These are phyloP conservation scores for Nomada lathburiana DNA, from an alignment of 2,888 invertebrate species.

Conservation along the genomic window DNA sequence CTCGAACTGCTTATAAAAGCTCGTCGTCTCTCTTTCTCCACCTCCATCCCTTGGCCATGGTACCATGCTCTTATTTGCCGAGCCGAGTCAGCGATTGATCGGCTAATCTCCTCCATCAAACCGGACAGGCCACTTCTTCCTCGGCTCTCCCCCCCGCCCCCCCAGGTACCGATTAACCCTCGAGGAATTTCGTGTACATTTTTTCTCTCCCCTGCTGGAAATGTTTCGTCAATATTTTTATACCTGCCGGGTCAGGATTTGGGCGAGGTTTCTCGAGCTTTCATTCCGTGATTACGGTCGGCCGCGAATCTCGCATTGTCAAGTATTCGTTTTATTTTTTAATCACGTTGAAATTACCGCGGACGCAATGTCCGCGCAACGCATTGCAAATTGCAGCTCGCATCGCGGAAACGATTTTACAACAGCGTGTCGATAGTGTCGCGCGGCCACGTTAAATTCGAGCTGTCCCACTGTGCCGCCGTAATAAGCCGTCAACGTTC, in stretches of 20 bases:
- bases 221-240: background rate
- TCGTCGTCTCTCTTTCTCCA: background rate
- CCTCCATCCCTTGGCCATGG: background rate
- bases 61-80: constrained; percentile 44
- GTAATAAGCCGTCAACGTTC: constrained; percentile 54
- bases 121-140: constrained; percentile 35
- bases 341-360: background rate
- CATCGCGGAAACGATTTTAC: constrained; percentile 27
- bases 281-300: background rate
- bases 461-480: constrained; percentile 35
- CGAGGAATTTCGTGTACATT: constrained; percentile 27
- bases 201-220: background rate
- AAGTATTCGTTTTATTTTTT: background rate
- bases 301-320: background rate
- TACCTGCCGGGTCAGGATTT: background rate
- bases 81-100: constrained; percentile 56
- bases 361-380: constrained; percentile 4
- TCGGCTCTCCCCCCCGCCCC: background rate
- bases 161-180: constrained; percentile 28
- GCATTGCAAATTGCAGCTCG: too few species aligned
- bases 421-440: constrained; percentile 21
- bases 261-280: too few species aligned
- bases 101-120: constrained; percentile 45
- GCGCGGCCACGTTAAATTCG: constrained; percentile 39
- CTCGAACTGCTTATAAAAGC: constrained; percentile 61